A percentile compares a stretch with the other conserved stretches of the same genome.
These are phyloP conservation scores for Chiridota heheva DNA, from an alignment of 35 echinoderm and acorn worm genomes.

Conservation along the genomic window DNA sequence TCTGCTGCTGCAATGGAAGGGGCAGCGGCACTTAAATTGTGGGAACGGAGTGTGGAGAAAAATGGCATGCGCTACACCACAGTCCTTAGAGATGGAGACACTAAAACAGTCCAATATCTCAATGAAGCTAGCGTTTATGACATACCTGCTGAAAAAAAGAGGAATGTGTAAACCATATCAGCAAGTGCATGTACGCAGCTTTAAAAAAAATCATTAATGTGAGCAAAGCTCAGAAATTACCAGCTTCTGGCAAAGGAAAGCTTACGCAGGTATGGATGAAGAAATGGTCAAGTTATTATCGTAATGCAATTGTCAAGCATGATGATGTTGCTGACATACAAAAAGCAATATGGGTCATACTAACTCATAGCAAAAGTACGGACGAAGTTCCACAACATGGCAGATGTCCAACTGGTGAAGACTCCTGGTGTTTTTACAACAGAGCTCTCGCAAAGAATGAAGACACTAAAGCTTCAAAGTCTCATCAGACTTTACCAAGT, in stretches of 20 bases:
- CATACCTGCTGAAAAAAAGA: neutral
- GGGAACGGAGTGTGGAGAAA: constrained; percentile 12
- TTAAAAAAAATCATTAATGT: neutral
- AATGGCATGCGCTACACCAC: constrained; percentile 10
- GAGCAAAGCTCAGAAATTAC: neutral
- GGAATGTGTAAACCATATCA: constrained; percentile 17
- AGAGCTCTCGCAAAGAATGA: neutral
- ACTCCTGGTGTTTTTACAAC: constrained; percentile 7
- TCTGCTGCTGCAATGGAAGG: constrained; percentile 23
- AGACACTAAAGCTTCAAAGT: neutral
- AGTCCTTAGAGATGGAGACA: constrained; percentile 32
- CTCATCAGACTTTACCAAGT: neutral
- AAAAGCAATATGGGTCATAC: neutral
- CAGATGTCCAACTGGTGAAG: neutral
- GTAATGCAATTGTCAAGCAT: constrained; percentile 12
- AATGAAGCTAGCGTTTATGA: constrained; percentile 17
- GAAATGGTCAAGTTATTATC: neutral
- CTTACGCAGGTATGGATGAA: constrained; percentile 6
- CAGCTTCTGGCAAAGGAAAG: constrained; percentile 5
- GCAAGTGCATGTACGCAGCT: neutral
- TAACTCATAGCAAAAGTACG: neutral
- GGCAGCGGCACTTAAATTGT: neutral
- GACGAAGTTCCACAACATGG: constrained; percentile 2
- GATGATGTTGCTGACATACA: neutral
- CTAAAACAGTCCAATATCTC: constrained; percentile 19